A percentile compares a stretch with the other conserved stretches of the same genome.
These are phyloP conservation scores for Parotia lawesii DNA, from an alignment of 2,113 vertebrate genomes.

Conservation along the genomic window DNA sequence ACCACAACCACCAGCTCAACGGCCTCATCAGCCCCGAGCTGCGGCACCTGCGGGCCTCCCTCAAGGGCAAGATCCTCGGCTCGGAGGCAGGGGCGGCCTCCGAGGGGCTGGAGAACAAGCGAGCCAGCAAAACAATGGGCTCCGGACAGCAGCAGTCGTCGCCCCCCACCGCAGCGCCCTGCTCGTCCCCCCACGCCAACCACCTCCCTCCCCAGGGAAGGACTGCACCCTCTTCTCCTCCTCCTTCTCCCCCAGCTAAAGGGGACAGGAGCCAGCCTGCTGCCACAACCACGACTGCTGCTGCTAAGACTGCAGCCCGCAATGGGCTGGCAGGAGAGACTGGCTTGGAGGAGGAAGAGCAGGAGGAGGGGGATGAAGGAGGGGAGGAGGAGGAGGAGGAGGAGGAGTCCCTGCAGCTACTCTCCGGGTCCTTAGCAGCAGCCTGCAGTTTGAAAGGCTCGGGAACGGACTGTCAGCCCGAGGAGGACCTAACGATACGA, in stretches of 20 bases:
- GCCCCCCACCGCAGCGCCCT: slow-evolving; percentile 41
- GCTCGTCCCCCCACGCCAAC: slow-evolving; percentile 40
- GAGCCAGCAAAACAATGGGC: slow-evolving; percentile 64
- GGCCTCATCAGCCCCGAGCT: slow-evolving; percentile 83
- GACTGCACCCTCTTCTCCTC: slow-evolving; percentile 74
- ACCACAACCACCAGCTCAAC: slow-evolving; percentile 87
- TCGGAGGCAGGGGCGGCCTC: slow-evolving; percentile 58
- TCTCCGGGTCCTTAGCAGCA: slow-evolving; percentile 67
- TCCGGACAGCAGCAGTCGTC: slow-evolving; percentile 67
- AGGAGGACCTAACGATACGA: slow-evolving; percentile 83
- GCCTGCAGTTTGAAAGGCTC: slow-evolving; percentile 74
- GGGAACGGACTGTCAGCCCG: slow-evolving; percentile 72
- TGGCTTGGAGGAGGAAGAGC: slow-evolving; percentile 59
- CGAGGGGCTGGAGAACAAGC: slow-evolving; percentile 63
- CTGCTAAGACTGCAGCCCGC: slow-evolving; percentile 68
- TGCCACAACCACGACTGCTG: slow-evolving; percentile 48
- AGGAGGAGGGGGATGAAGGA: slow-evolving; percentile 64
- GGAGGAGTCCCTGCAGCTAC: slow-evolving; percentile 64
- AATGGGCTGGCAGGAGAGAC: slow-evolving; percentile 74
- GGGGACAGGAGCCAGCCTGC: slow-evolving; percentile 52
- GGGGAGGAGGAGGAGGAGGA: slow-evolving; percentile 57
- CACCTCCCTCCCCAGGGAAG: slow-evolving; percentile 67
- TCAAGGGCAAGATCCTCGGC: slow-evolving; percentile 77
- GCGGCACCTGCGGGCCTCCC: slow-evolving; percentile 76
- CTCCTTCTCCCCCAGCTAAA: slow-evolving; percentile 27